These are phyloP conservation scores for Bucco capensis DNA, from an alignment of 2,113 vertebrate species.

Conservation along the genomic window DNA sequence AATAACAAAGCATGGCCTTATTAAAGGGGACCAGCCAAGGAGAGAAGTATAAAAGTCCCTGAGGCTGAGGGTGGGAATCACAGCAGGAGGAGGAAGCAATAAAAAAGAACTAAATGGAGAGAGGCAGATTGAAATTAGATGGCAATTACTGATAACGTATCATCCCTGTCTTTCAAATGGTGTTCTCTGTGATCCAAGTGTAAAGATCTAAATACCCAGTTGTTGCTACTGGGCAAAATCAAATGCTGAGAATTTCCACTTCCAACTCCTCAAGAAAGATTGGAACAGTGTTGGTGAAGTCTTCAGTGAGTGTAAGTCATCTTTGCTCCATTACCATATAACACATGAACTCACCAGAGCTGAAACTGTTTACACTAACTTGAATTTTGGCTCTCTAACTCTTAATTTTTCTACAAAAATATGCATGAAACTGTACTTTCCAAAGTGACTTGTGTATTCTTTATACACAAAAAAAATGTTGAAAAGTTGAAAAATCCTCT, in stretches of 20 bases:
- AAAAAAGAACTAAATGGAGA: slow-evolving; percentile 17
- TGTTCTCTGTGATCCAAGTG: not conserved
- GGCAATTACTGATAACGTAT: slow-evolving; percentile 34
- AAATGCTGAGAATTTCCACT: not conserved
- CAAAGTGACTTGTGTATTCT: not conserved
- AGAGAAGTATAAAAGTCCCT: not conserved
- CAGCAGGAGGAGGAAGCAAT: not conserved
- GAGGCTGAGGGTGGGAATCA: not conserved
- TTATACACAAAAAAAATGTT: not conserved
- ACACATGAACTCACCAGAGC: not conserved
- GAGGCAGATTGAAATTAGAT: slow-evolving; percentile 25
- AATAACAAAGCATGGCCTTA: slow-evolving; percentile 15
- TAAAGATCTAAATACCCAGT: slow-evolving; percentile 18
- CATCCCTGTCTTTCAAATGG: slow-evolving; percentile 19
- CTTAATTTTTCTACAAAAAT: not conserved
- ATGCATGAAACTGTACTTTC: not conserved
- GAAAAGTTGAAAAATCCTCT: not conserved
- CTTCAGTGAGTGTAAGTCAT: not conserved
- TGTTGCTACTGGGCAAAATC: not conserved
- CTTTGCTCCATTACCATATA: not conserved
- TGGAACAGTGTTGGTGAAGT: not conserved
- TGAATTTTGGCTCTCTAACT: not conserved
- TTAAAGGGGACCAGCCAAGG: not conserved
- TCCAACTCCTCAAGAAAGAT: not conserved
- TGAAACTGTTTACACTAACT: not conserved